These are phyloP conservation scores for Hyles vespertilio DNA, from an alignment of 1,140 invertebrate genomes.

Conservation along the genomic window DNA sequence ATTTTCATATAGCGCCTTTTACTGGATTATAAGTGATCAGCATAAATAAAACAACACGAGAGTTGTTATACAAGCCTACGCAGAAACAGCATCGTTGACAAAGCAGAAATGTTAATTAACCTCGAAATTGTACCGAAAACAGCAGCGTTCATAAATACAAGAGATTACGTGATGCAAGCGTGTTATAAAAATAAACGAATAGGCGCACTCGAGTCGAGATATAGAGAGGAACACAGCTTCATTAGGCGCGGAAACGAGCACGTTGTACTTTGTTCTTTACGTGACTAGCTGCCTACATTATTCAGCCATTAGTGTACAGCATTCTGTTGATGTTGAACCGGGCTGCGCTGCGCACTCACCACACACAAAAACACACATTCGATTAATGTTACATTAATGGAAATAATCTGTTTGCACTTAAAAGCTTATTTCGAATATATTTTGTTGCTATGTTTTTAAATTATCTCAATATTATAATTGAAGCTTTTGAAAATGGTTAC, in stretches of 20 bases:
- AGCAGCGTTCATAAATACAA: too few relatives aligned
- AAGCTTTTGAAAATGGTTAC: too few relatives aligned
- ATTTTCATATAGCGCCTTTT: too few relatives aligned
- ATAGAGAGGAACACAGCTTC: slow-evolving; percentile 22
- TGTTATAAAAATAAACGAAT: slow-evolving; percentile 15
- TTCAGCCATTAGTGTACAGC: slow-evolving; percentile 37
- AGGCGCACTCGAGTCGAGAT: slow-evolving; percentile 9
- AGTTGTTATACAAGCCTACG: too few relatives aligned
- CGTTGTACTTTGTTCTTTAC: slow-evolving; percentile 37
- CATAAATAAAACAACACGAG: too few relatives aligned
- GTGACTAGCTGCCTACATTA: slow-evolving; percentile 39
- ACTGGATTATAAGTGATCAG: too few relatives aligned
- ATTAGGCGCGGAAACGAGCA: slow-evolving; percentile 29
- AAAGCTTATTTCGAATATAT: background rate
- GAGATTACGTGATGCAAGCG: background rate
- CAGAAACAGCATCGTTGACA: too few relatives aligned
- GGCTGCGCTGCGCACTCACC: background rate
- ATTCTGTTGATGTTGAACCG: slow-evolving; percentile 6
- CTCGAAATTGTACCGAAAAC: too few relatives aligned
- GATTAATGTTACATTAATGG: slow-evolving; percentile 1
- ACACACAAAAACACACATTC: background rate
- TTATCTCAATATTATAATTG: background rate
- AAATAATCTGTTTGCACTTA: slow-evolving; percentile 1
- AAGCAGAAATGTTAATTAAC: too few relatives aligned
- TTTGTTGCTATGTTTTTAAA: background rate